Conservation (phyloP, 2,888 invertebrate species). For the Coleophora flavipennella region DNA sequence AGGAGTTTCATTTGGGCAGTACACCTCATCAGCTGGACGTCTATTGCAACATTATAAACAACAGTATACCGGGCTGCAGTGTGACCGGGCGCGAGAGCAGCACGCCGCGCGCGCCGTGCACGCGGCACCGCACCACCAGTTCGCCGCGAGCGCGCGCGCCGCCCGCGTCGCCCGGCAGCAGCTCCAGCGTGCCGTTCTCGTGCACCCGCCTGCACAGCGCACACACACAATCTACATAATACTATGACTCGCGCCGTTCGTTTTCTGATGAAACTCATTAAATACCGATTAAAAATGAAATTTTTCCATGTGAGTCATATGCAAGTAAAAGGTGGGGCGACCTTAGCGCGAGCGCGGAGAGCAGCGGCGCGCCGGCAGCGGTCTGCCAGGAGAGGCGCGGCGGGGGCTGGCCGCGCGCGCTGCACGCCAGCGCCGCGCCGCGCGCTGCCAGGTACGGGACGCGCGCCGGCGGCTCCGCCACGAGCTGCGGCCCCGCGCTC, state of each 20-base stretch:
- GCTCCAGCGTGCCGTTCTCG: conserved; percentile 46
- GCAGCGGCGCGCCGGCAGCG: background rate
- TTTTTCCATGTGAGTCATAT: too few species aligned
- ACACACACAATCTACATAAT: too few species aligned
- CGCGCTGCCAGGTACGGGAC: conserved; percentile 28
- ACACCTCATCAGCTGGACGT: too few species aligned
- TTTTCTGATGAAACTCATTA: too few species aligned
- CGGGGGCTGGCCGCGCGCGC: conserved; percentile 34
- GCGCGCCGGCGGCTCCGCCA: conserved; percentile 34
- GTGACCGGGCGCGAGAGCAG: conserved; percentile 83
- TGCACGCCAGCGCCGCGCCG: conserved; percentile 35
- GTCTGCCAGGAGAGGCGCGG: conserved; percentile 36
- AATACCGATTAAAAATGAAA: too few species aligned
- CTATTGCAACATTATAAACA: too few species aligned
- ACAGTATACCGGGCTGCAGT: conserved; percentile 85
- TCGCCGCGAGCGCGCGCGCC: conserved; percentile 10
- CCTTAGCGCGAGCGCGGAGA: background rate
- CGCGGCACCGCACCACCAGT: conserved; percentile 77
- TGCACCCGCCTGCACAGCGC: conserved; percentile 18
- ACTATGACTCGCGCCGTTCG: too few species aligned
- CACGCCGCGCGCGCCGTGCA: conserved; percentile 81
- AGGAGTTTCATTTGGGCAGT: too few species aligned
- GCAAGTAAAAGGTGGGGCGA: too few species aligned
- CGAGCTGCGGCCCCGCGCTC: background rate
- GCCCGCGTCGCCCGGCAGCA: conserved; percentile 23